Conservation (phyloP, 2,113 vertebrate genomes). For the Phodopus roborovskii region DNA sequence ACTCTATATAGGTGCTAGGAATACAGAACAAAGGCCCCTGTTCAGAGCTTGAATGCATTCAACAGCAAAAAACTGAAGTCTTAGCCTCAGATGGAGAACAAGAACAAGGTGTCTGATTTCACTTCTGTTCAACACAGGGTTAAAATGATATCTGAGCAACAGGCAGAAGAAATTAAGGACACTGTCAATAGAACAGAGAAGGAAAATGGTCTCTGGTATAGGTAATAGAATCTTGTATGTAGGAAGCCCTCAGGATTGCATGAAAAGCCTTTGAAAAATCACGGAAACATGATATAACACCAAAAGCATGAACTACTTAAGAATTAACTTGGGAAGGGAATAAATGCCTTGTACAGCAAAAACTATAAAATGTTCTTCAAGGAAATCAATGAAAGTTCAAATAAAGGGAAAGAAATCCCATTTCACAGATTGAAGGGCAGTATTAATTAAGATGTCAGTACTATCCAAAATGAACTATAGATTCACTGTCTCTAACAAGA, state of each 20-base stretch:
- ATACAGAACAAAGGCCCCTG: neutral
- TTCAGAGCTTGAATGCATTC: neutral
- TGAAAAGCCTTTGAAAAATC: conserved; percentile 6
- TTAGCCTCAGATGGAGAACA: neutral
- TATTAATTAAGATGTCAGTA: neutral
- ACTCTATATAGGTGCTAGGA: neutral
- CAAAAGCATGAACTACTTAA: conserved; percentile 36
- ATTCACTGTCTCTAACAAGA: conserved; percentile 34
- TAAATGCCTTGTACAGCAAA: neutral
- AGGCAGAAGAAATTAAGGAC: neutral
- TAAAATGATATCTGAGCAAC: neutral
- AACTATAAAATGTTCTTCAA: neutral
- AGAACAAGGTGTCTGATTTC: neutral
- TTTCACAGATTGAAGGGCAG: neutral
- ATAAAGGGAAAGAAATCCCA: neutral
- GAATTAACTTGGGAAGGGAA: neutral
- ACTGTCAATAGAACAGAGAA: neutral
- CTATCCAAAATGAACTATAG: neutral
- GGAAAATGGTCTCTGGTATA: neutral
- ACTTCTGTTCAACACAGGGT: neutral
- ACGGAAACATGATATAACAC: neutral
- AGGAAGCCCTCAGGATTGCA: neutral
- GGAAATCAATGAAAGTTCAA: neutral
- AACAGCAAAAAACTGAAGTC: neutral
- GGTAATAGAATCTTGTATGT: neutral